These are phyloP conservation scores for Parauchenoglanis ngamensis DNA, from an alignment of 2,797 vertebrate genomes.

Conservation along the genomic window DNA sequence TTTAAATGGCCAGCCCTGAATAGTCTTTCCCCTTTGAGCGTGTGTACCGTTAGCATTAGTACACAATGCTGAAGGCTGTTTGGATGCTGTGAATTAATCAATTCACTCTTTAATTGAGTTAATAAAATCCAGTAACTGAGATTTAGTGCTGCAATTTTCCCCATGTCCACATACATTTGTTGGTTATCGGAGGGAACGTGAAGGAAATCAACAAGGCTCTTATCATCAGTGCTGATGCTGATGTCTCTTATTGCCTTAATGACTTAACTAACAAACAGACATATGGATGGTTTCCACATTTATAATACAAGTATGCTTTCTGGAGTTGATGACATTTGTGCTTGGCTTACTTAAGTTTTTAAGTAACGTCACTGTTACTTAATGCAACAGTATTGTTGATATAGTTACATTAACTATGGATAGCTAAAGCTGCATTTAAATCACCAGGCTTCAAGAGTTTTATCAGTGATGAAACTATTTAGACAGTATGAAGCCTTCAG, in stretches of 20 bases:
- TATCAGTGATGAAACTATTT: not conserved
- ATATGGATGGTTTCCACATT: not conserved
- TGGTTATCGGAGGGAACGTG: not conserved
- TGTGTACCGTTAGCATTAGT: not conserved
- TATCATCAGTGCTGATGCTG: not conserved
- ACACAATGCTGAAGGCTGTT: not conserved
- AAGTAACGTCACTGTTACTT: not conserved
- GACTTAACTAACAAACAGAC: not conserved
- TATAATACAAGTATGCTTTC: not conserved
- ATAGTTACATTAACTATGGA: not conserved
- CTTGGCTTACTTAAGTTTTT: not conserved
- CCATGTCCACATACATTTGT: not conserved
- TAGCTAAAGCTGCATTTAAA: not conserved
- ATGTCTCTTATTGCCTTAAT: not conserved
- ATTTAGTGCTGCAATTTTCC: not conserved
- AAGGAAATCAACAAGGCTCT: not conserved
- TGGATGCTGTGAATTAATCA: not conserved
- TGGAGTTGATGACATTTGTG: not conserved
- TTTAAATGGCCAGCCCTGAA: not conserved
- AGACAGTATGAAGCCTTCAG: not conserved
- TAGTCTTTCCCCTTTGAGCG: not conserved
- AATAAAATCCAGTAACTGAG: not conserved
- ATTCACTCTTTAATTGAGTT: not conserved
- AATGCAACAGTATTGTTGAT: not conserved
- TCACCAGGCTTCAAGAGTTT: not conserved